These are phyloP conservation scores for Campylorhamphus procurvoides DNA, from an alignment of 2,113 vertebrate species.

Conservation along the genomic window DNA sequence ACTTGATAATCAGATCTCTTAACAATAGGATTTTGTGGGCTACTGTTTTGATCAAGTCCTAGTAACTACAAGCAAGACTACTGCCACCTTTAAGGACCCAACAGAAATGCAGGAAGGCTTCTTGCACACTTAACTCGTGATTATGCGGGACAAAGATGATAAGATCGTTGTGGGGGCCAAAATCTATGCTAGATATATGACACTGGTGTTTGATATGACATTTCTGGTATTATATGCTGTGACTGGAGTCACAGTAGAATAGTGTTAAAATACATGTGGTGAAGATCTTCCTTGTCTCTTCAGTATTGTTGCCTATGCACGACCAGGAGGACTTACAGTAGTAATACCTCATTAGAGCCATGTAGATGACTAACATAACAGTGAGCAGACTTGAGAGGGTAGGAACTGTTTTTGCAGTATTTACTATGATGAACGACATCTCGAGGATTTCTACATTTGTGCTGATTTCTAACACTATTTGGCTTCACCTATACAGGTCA, in stretches of 20 bases:
- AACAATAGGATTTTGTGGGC: not conserved
- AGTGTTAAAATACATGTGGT: not conserved
- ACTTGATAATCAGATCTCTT: not conserved
- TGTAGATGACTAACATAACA: rapidly evolving
- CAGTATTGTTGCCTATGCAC: not conserved
- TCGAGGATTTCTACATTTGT: not conserved
- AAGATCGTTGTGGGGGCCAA: not conserved
- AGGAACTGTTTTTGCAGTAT: not conserved
- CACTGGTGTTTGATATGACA: not conserved
- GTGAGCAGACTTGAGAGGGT: not conserved
- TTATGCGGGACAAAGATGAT: not conserved
- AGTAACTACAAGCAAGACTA: not conserved
- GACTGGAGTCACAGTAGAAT: not conserved
- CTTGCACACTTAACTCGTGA: not conserved
- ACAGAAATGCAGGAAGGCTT: not conserved
- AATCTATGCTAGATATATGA: not conserved
- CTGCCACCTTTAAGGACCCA: not conserved
- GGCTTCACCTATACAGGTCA: not conserved
- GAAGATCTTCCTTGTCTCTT: not conserved
- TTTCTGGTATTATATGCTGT: not conserved
- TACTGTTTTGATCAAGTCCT: not conserved
- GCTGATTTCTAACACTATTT: not conserved
- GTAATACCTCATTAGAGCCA: not conserved
- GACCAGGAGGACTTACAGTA: not conserved
- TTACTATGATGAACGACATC: rapidly evolving